Base-by-base conservation (phyloP, 2,113 vertebrate genomes). In the Agelaius tricolor region DNA sequence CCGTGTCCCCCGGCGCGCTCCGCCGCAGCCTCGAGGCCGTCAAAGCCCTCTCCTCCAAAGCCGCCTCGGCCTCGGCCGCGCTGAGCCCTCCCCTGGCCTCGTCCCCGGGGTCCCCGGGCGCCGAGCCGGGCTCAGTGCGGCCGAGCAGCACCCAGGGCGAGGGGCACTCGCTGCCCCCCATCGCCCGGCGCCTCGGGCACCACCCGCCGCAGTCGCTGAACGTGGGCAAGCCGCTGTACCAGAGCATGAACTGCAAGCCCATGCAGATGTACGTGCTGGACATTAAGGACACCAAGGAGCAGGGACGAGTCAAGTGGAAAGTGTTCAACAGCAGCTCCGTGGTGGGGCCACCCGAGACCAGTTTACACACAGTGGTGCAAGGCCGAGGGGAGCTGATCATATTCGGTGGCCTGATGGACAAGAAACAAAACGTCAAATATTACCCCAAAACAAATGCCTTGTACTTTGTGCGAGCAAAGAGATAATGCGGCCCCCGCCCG, bases 241-340 rank as follows among this genome's bases (percentile, higher is more conserved):
- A 99, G 98, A 99, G 99, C 73, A 98, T 99, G 97, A 99, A 99
- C 98, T 99, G 99, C 98, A 99, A 99, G 74, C 99, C 99, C 96
- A 99, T 99, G 99, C 99, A 99, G 98, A 99, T 99, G 99, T 99
- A 99, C 6, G 99, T 99, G 93, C 97, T 99, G 97, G 99, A 99
- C 96, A 97, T 99, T 92, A 98, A 98, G 35, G 98, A 98, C 44
- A 98, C 98, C 92, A 99, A 99, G 97, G 96, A 98, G 37, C 96
- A 95, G 5, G 98, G 98, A 3, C 97, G 98, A 15, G 99, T 99
- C 91, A 98, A 98, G 61, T 99, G 99, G 99, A 99, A 99, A 91
- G 97, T 99, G 24, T 99, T 99, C 31, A 98, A 97, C 33, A 98
- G 98, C 63, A 98, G 98, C 27, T 99, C 98, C 0, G 99, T 99